Evolutionary conservation across 2,888 invertebrate genomes (phyloP), one percentile per base, ranked within the genome.

Genomic region (Tanypteryx hageni): DNA sequence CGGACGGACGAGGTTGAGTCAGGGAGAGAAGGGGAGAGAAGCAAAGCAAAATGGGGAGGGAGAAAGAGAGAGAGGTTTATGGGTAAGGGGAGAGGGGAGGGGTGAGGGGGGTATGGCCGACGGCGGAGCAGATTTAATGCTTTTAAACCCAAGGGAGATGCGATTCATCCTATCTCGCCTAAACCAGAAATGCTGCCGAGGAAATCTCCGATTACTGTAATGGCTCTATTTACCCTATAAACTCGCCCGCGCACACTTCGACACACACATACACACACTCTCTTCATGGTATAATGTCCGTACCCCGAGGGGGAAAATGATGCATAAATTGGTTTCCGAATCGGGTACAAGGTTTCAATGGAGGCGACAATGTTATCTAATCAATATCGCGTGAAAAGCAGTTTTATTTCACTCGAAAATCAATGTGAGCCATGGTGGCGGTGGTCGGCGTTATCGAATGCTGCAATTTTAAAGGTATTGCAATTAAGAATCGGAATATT

Each of bases 111-210:
- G 76, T 7, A n/a, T 64, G 16, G 64, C 18, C 22, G 76, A 68
- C 68, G 76, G 27, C 22, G 76, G 14, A 76, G 76, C 76, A 86
- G 86, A 86, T 86, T 86, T 86, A 86, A 86, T 86, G 86, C 86
- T 86, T 86, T 86, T 86, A 86, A 86, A 86, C 59, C 86, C 61
- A 59, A 31, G 61, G 59, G 61, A 44, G 59, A 86, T 27, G 86
- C 27, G 61, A 27, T 31, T 85, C 86, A 86, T 86, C 86, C 61
- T 86, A 86, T 86, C 86, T 86, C 86, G 86, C 61, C 86, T 61
- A 86, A 44, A 61, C 59, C 86, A 86, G 86, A 31, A 31, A 61
- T 18, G 61, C 86, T 61, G 61, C 14, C 18, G 86, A 61, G 31
- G 61, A 57, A 85, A 61, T 22, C 27, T 86, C 61, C 86, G 61